Percentiles rank a stretch among this genome's conserved stretches.
Evolutionary conservation across 2,888 invertebrate species (phyloP).

Genomic region (Pandemis corylana): DNA sequence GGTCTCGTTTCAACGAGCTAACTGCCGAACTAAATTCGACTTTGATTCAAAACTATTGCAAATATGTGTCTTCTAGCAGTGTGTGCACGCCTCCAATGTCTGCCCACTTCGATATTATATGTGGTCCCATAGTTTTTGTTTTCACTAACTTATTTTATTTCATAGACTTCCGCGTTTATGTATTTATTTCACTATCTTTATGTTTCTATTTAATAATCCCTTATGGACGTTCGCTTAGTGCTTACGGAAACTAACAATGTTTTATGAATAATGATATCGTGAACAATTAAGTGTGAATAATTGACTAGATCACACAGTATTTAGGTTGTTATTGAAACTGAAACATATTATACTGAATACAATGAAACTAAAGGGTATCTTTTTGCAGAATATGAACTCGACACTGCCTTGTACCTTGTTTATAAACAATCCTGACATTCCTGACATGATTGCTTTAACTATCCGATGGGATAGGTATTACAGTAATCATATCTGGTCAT

Average conservation of each 20-base stretch:
- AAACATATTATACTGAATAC: conserved; percentile 63
- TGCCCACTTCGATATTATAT: conserved; percentile 82
- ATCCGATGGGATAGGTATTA: conserved; percentile 1
- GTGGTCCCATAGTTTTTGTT: conserved; percentile 78
- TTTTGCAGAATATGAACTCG: conserved; percentile 58
- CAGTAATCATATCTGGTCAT: conserved; percentile 46
- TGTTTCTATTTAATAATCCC: conserved; percentile 60
- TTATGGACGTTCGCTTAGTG: conserved; percentile 54
- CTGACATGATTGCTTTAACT: conserved; percentile 31
- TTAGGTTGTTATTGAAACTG: conserved; percentile 42
- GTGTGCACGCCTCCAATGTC: conserved; percentile 82
- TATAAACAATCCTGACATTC: background rate
- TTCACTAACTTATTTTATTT: conserved; percentile 61
- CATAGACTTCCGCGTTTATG: conserved; percentile 67
- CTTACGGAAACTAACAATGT: conserved; percentile 44
- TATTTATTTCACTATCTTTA: conserved; percentile 71
- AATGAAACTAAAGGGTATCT: conserved; percentile 65
- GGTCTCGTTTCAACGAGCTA: conserved; percentile 46
- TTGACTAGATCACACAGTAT: conserved; percentile 17
- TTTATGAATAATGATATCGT: conserved; percentile 14
- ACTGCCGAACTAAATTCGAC: conserved; percentile 59
- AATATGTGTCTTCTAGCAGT: conserved; percentile 80
- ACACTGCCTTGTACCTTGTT: conserved; percentile 46
- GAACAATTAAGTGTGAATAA: conserved; percentile 21
- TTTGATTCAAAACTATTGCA: conserved; percentile 61